Conservation (phyloP, 2,797 vertebrate genomes). For the Channallabes apus region DNA sequence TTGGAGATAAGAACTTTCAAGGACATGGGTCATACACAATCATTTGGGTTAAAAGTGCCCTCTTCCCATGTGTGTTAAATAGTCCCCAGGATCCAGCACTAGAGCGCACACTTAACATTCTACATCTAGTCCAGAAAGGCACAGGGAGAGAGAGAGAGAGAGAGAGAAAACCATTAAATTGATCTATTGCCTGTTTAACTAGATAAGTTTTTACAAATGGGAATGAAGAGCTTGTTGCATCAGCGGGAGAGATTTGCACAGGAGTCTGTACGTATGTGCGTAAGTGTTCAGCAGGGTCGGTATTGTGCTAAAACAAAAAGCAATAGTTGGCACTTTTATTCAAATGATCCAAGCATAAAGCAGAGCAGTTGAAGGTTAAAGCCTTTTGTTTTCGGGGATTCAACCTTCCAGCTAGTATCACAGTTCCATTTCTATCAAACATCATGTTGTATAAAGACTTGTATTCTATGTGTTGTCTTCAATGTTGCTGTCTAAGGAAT, state of each 20-base stretch:
- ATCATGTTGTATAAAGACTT: background rate
- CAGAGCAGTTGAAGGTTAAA: background rate
- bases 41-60: constrained; percentile 20
- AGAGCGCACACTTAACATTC: constrained; percentile 63
- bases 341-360: no score
- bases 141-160: constrained; percentile 35
- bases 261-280: constrained; percentile 7
- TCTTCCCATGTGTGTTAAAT: constrained; percentile 58
- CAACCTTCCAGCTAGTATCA: background rate
- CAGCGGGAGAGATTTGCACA: constrained; percentile 61
- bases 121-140: constrained; percentile 61
- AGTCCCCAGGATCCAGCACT: constrained; percentile 51
- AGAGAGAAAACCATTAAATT: constrained; percentile 74
- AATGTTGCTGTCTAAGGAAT: no score
- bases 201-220: constrained; percentile 77
- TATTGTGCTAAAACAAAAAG: background rate
- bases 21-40: background rate
- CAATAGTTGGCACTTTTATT: background rate
- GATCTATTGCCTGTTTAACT: constrained; percentile 78
- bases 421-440: no score
- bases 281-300: background rate
- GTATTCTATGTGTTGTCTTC: background rate
- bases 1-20: background rate
- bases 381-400: background rate
- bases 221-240: constrained; percentile 77